Conservation (phyloP, 2,888 invertebrate genomes). For the Metopia argyrocephala region DNA sequence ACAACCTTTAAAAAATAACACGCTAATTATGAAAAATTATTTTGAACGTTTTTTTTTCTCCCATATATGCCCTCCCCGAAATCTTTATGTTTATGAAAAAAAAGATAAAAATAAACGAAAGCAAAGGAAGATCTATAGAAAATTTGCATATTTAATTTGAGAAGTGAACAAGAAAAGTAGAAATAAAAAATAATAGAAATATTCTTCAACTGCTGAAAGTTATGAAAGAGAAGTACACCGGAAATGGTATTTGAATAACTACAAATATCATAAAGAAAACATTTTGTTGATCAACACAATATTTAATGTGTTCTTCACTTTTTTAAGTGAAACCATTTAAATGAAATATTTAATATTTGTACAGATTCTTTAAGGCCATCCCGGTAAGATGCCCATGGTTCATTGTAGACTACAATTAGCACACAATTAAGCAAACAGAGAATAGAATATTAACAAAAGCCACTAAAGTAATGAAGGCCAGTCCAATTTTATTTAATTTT, state of each 20-base stretch:
- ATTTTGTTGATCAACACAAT: too few relatives aligned
- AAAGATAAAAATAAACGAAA: not conserved
- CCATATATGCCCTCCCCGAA: too few relatives aligned
- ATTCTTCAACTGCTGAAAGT: too few relatives aligned
- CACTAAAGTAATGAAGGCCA: not conserved
- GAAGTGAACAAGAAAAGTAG: not conserved
- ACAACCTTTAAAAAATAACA: slow-evolving; percentile 11
- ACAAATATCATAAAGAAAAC: too few relatives aligned
- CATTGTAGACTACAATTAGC: slow-evolving; percentile 53
- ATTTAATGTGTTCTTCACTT: too few relatives aligned
- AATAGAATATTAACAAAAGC: not conserved
- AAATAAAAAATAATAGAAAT: not conserved
- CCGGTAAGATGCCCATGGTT: too few relatives aligned
- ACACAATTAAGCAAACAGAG: slow-evolving; percentile 21
- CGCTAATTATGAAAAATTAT: slow-evolving; percentile 56
- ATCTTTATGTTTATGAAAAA: too few relatives aligned
- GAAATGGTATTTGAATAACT: not conserved
- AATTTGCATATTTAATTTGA: slow-evolving; percentile 60
- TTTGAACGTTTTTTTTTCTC: not conserved
- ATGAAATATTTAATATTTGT: too few relatives aligned
- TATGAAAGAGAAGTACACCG: not conserved
- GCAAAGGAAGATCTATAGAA: not conserved
- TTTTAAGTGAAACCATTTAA: too few relatives aligned
- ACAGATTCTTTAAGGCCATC: too few relatives aligned
- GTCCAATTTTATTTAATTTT: not conserved